Evolutionary conservation across 2,888 invertebrate genomes (phyloP), one percentile per base, ranked within the genome.

Genomic region (Dermolepida albohirtum): DNA sequence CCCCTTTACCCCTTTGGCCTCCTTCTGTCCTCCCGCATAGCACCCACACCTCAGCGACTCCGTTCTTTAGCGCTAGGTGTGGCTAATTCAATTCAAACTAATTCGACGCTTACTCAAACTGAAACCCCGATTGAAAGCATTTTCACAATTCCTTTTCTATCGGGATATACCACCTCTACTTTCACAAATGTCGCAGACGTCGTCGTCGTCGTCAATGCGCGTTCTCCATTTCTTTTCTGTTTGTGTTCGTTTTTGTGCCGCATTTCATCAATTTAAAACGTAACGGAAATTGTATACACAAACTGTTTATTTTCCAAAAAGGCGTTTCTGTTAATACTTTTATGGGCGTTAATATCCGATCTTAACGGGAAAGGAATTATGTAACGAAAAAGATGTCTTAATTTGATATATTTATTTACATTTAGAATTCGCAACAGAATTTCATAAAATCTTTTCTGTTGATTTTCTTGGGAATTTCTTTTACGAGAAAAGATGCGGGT

Each of bases 61-160:
- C 54, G 54, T 54, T 54, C 40, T 54, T 40, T 40, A 17, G 40
- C 14, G 34, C 34, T 52, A 52, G 29, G 34, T 14, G 54, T 40
- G n/a, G 54, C 54, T 54, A 54, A 54, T 54, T 54, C 54, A 54
- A 54, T 54, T 54, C 54, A 54, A 54, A 54, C 40, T 54, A 54
- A 54, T 54, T 54, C 54, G 40, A 54, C 54, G 54, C 40, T 54
- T 39, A 40, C 54, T 54, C 54, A 40, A 54, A 54, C 54, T 40
- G 54, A 54, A 54, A 54, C 54, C 54, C 40, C 40, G 34, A 54
- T 54, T 54, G 54, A 54, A 54, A 54, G 40, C 54, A 14, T 54
- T 40, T 54, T 40, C 54, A 54, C 54, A 54, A 54, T 54, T 54
- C 54, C 54, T 54, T 40, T 54, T 54, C 54, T 54, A 54, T 54